These are phyloP conservation scores for Neelides folsomi DNA, from an alignment of 2,888 invertebrate species.

Conservation along the genomic window DNA sequence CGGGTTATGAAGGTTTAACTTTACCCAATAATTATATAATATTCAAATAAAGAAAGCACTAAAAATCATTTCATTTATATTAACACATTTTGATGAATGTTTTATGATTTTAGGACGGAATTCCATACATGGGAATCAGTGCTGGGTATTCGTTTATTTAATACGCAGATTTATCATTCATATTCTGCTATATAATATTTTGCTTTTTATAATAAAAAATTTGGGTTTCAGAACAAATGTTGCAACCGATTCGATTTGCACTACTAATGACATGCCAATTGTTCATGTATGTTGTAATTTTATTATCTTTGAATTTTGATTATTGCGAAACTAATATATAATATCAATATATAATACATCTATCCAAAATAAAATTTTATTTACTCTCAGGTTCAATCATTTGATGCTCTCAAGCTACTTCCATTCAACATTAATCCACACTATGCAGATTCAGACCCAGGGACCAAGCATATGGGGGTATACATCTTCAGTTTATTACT, in stretches of 20 bases:
- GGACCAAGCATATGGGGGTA: slow-evolving; percentile 54
- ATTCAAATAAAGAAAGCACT: too few species aligned
- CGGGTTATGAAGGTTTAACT: slow-evolving; percentile 43
- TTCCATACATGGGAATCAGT: slow-evolving; percentile 63
- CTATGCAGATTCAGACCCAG: slow-evolving; percentile 53
- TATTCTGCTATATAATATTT: too few species aligned
- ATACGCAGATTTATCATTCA: too few species aligned
- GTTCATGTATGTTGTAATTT: slow-evolving; percentile 62
- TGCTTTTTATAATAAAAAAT: too few species aligned
- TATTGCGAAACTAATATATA: slow-evolving; percentile 16
- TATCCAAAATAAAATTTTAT: too few species aligned
- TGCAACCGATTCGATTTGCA: slow-evolving; percentile 61
- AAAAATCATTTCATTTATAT: too few species aligned
- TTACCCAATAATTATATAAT: not conserved
- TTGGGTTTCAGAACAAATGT: slow-evolving; percentile 57
- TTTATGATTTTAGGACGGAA: slow-evolving; percentile 40
- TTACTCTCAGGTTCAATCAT: not conserved
- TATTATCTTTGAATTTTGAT: too few species aligned
- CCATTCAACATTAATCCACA: slow-evolving; percentile 79
- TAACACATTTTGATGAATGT: not conserved
- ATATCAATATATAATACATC: too few species aligned
- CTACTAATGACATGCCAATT: slow-evolving; percentile 82
- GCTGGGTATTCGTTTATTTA: slow-evolving; percentile 41
- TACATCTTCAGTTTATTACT: slow-evolving; percentile 16
- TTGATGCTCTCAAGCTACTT: slow-evolving; percentile 48